phyloP scores from a whole-genome alignment of 2,888 invertebrate species.

The Microchrysa polita region DNA sequence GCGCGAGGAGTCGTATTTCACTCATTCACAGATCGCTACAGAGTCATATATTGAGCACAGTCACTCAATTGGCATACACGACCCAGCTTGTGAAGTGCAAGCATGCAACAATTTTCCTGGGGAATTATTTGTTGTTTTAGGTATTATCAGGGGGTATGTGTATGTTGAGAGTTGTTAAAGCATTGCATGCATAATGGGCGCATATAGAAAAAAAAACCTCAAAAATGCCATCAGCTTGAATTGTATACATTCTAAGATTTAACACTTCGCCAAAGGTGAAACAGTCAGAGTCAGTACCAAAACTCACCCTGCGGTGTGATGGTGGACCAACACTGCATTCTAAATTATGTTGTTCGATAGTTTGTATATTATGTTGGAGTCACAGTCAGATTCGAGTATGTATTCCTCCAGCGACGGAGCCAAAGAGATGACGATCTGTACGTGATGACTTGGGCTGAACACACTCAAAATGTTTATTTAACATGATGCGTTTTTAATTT shows the following conservation, averaged over 20 bases:
- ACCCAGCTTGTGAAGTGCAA: background rate
- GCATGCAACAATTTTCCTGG: constrained; percentile 1
- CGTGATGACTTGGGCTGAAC: constrained; percentile 18
- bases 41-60: background rate
- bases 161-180: background rate
- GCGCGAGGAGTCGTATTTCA: constrained; percentile 45
- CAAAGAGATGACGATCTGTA: constrained; percentile 2
- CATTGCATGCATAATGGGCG: background rate
- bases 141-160: background rate
- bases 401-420: too few species aligned
- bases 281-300: too few species aligned
- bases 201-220: too few species aligned
- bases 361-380: too few species aligned
- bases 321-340: background rate
- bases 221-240: too few species aligned
- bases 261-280: too few species aligned
- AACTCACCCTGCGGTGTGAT: too few species aligned
- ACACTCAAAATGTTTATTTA: constrained; percentile 44
- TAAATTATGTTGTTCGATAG: too few species aligned
- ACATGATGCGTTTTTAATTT: constrained; percentile 43
- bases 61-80: background rate
- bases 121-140: background rate
- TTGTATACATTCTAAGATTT: too few species aligned
- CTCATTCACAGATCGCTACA: constrained; percentile 37
- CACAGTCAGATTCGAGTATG: background rate